Conservation (phyloP, 2,113 vertebrate species). For the Thamnaconus septentrionalis region DNA sequence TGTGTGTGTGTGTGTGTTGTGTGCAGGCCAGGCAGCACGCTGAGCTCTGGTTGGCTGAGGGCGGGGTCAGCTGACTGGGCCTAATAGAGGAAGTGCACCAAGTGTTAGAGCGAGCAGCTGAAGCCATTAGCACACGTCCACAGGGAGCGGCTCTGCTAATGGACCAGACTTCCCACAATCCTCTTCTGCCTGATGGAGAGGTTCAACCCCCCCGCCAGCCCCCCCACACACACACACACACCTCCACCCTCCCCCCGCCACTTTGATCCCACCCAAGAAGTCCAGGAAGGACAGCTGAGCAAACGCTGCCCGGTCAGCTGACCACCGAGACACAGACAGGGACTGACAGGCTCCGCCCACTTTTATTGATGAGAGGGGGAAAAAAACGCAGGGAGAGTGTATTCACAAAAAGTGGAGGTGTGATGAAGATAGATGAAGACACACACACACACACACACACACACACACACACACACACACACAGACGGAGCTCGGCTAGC, state of each 20-base stretch:
- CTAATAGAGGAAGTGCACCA: conserved; percentile 21
- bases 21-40: neutral
- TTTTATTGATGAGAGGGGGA: no score
- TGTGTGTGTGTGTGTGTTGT: neutral
- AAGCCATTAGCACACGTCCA: conserved; percentile 10
- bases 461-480: conserved; percentile 1
- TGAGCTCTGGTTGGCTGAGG: conserved; percentile 13
- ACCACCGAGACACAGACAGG: no score
- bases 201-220: no score
- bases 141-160: conserved; percentile 17
- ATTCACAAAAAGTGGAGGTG: no score
- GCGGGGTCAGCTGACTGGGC: conserved; percentile 5
- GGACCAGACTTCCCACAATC: conserved; percentile 31
- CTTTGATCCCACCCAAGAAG: no score
- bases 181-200: conserved; percentile 15
- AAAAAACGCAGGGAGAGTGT: no score
- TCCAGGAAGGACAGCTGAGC: no score
- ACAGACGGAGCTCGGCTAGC: neutral
- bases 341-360: no score
- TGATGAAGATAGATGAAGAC: conserved; percentile 27
- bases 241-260: no score
- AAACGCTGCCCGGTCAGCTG: no score
- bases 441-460: conserved; percentile 4
- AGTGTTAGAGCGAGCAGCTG: conserved; percentile 27
- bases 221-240: no score